phyloP scores from a whole-genome alignment of 1,140 invertebrate genomes.

The Agraylea sexmaculata region DNA sequence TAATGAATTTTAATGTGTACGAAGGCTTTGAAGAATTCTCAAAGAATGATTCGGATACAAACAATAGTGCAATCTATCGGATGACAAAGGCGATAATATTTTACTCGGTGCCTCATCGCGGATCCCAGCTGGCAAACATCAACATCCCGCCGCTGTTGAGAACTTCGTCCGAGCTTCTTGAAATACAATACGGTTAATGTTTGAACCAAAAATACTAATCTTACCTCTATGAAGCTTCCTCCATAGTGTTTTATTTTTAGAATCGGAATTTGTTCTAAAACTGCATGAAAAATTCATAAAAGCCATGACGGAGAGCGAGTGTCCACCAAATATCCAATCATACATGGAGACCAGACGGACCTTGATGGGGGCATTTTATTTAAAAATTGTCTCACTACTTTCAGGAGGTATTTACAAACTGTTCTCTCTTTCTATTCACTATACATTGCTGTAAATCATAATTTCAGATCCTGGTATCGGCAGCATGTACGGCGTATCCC shows the following conservation, averaged over 20 bases:
- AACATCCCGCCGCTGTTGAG: slow-evolving; percentile 45
- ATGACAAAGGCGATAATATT: slow-evolving; percentile 53
- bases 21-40: too few relatives aligned
- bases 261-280: slow-evolving; percentile 46
- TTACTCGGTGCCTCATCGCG: slow-evolving; percentile 62
- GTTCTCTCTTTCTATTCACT: slow-evolving; percentile 16
- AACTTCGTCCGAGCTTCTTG: slow-evolving; percentile 48
- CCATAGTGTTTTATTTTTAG: slow-evolving; percentile 28
- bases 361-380: slow-evolving; percentile 52
- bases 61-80: too few relatives aligned
- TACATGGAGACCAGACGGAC: slow-evolving; percentile 54
- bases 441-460: slow-evolving; percentile 12
- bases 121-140: slow-evolving; percentile 53
- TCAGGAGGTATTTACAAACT: slow-evolving; percentile 44
- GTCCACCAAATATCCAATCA: slow-evolving; percentile 26
- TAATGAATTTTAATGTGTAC: too few relatives aligned
- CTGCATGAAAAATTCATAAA: slow-evolving; percentile 39
- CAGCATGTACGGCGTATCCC: slow-evolving; percentile 47
- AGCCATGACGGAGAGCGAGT: background rate
- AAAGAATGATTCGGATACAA: too few relatives aligned
- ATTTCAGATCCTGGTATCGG: slow-evolving; percentile 54
- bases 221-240: background rate
- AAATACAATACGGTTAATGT: slow-evolving; percentile 49
- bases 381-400: slow-evolving; percentile 53
- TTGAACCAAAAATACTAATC: slow-evolving; percentile 2